Evolutionary conservation across 37 sponge, comb jelly and placozoan genomes (phyloP).

Genomic region (Dysidea cf. avara): DNA sequence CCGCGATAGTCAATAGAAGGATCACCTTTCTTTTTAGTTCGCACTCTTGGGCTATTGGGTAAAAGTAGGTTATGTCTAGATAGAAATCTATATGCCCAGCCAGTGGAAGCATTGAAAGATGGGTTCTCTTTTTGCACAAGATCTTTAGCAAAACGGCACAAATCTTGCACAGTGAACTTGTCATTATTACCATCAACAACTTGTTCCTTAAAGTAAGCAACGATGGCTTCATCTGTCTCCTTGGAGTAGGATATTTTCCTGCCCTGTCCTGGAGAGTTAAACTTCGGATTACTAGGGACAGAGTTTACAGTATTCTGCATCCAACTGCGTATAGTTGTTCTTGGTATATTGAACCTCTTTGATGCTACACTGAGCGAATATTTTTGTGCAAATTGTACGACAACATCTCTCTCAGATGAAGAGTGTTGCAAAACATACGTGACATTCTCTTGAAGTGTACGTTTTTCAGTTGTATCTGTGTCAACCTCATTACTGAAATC

Average conservation of each 20-base stretch:
- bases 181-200: constrained; percentile 38
- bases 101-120: constrained; percentile 69
- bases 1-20: constrained; percentile 35
- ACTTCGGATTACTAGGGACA: constrained; percentile 22
- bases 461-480: too few relatives aligned
- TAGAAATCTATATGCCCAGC: constrained; percentile 79
- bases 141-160: constrained; percentile 60
- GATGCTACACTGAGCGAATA: constrained; percentile 46
- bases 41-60: constrained; percentile 10
- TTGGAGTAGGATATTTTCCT: constrained; percentile 69
- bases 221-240: constrained; percentile 53
- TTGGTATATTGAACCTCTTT: constrained; percentile 44
- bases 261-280: constrained; percentile 77
- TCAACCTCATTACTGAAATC: too few relatives aligned
- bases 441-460: too few relatives aligned
- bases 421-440: too few relatives aligned
- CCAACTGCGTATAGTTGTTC: constrained; percentile 46
- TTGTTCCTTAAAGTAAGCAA: constrained; percentile 45
- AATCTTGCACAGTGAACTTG: constrained; percentile 48
- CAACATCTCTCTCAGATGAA: background rate
- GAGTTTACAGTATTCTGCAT: constrained; percentile 12
- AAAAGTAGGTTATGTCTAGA: constrained; percentile 39
- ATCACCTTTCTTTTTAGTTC: background rate
- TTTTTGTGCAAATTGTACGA: constrained; percentile 46
- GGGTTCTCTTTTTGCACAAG: constrained; percentile 67